Conservation (phyloP, 2,888 invertebrate genomes). For the Cremastinae sp. region DNA sequence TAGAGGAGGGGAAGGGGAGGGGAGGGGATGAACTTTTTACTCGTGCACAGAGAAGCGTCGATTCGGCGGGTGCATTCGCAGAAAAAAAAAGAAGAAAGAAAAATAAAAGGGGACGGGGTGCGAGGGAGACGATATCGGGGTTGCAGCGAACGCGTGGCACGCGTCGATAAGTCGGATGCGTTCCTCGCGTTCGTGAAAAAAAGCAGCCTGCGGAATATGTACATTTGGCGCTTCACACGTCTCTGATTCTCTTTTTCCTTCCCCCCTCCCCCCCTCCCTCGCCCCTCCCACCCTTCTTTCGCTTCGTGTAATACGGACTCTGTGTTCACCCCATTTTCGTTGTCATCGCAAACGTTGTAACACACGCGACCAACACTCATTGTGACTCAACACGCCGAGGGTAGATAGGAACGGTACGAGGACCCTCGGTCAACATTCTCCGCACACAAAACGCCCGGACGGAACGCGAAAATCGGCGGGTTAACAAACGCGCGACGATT, state of each 20-base stretch:
- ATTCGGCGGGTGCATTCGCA: conserved; percentile 36
- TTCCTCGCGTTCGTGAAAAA: conserved; percentile 55
- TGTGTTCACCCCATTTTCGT: conserved; percentile 35
- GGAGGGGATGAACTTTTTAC: conserved; percentile 36
- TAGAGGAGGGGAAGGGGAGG: too few species aligned
- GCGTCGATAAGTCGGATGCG: conserved; percentile 74
- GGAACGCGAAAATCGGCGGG: conserved; percentile 37
- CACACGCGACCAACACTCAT: conserved; percentile 39
- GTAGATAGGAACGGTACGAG: conserved; percentile 58
- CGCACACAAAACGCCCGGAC: conserved; percentile 7
- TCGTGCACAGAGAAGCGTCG: conserved; percentile 19
- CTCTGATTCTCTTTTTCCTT: conserved; percentile 22
- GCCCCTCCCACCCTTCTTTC: neutral
- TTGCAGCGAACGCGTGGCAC: conserved; percentile 63
- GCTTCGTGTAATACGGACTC: conserved; percentile 6
- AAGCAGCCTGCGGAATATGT: conserved; percentile 31
- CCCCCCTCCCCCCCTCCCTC: conserved; percentile 10
- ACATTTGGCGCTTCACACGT: conserved; percentile 44
- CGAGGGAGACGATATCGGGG: conserved; percentile 46
- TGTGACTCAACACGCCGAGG: conserved; percentile 62
- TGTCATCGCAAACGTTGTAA: conserved; percentile 44
- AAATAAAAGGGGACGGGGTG: conserved; percentile 39
- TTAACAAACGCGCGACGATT: conserved; percentile 31
- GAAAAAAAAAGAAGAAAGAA: conserved; percentile 23
- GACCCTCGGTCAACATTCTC: conserved; percentile 51